Base-by-base conservation (phyloP, 2,797 vertebrate genomes). In the Siniperca obscura region DNA sequence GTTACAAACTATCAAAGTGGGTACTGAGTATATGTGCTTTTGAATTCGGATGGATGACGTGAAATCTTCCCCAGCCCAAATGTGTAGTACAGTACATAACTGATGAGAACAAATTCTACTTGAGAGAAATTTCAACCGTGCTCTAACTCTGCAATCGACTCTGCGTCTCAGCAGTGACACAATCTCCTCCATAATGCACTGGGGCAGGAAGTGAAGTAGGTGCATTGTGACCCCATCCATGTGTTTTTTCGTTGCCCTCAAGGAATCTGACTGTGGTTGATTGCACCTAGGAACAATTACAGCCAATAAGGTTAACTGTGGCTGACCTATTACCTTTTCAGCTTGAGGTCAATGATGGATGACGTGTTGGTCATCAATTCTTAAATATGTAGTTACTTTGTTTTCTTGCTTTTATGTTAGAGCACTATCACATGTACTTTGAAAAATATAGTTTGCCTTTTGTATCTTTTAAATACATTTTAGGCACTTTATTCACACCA, bases 241-340 rank as follows among this genome's bases (percentile, higher is more conserved):
- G 76, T 80, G 82, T 78, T 53, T 14, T 14, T 38, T 21, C 55
- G 46, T 30, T 36, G 76, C 81, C 84, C 85, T 80, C 57, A 0
- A 83, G 87, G 83, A 70, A 70, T 71, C 65, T n/a, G 42, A 77
- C 69, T n/a, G 77, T 27, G 78, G n/a, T 57, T 81, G 87, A 88
- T 88, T 84, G 84, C 88, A 87, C 76, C 85, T 91, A 89, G 90
- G 90, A 91, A 82, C 89, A 90, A 89, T 94, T 90, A 91, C 70
- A 90, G 78, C 65, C 86, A 66, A 83, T 80, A 68, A 84, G 87
- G 91, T 93, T 91, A 92, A 93, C 80, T 82, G 81, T 46, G 55
- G 62, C 11, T 68, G 89, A 91, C 87, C 93, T 76, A 4, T 57
- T 61, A 34, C 64, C 80, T 77, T 76, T 68, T 74, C 59, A 78